Conservation (phyloP, 2,113 vertebrate species). For the Lepisosteus osseus region DNA sequence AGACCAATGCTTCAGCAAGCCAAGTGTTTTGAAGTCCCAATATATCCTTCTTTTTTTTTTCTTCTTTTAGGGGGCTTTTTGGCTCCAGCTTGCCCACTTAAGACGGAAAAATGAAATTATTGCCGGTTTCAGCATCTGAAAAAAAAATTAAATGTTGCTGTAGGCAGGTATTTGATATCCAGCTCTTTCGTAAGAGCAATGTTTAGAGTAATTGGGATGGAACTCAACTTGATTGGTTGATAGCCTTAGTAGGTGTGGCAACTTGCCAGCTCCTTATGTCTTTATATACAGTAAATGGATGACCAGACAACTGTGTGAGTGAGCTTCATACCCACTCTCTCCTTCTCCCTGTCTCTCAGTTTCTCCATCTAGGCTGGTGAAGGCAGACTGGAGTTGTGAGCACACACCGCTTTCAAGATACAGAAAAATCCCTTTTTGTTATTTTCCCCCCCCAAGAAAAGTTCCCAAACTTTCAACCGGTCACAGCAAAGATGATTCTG, state of each 20-base stretch:
- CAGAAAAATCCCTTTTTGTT: slow-evolving; percentile 8
- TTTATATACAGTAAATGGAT: slow-evolving; percentile 76
- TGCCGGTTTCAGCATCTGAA: slow-evolving; percentile 48
- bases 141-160: slow-evolving; percentile 33
- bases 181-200: slow-evolving; percentile 44
- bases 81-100: slow-evolving; percentile 47
- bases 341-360: slow-evolving; percentile 20
- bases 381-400: slow-evolving; percentile 7
- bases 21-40: slow-evolving; percentile 55
- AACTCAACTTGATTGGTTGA: slow-evolving; percentile 71
- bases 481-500: slow-evolving; percentile 60
- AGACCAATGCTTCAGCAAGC: slow-evolving; percentile 41
- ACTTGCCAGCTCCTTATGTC: slow-evolving; percentile 68
- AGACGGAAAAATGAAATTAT: slow-evolving; percentile 46
- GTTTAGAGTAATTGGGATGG: slow-evolving; percentile 61
- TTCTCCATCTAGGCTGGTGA: slow-evolving; percentile 23
- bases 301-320: slow-evolving; percentile 63
- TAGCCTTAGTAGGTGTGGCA: slow-evolving; percentile 58
- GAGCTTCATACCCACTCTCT: slow-evolving; percentile 53
- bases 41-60: slow-evolving; percentile 38
- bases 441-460: background rate
- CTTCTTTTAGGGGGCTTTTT: slow-evolving; percentile 39
- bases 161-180: slow-evolving; percentile 62
- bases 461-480: slow-evolving; percentile 9
- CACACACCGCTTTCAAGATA: slow-evolving; percentile 36